Evolutionary conservation across 2,888 invertebrate genomes (phyloP).

Genomic region (Zygogramma bicolorata): DNA sequence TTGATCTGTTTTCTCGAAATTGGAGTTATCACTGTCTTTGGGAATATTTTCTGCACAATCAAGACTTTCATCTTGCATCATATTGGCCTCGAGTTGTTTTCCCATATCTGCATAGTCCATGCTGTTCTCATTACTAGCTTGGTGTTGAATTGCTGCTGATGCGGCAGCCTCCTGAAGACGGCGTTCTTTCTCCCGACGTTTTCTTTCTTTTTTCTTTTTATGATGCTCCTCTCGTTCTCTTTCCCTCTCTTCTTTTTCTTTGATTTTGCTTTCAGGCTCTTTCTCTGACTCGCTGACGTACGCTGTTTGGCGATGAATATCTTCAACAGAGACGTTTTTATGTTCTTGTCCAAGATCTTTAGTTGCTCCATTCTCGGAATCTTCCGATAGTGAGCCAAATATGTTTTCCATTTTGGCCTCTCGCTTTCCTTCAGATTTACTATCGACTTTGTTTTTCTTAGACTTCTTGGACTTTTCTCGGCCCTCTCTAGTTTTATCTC

Average conservation of each 20-base stretch:
- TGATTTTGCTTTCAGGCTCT: slow-evolving; percentile 53
- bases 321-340: slow-evolving; percentile 50
- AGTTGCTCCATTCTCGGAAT: slow-evolving; percentile 67
- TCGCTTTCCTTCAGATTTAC: slow-evolving; percentile 71
- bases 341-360: slow-evolving; percentile 53
- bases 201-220: slow-evolving; percentile 71
- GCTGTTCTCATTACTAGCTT: slow-evolving; percentile 76
- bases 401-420: slow-evolving; percentile 90
- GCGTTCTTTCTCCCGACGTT: slow-evolving; percentile 64
- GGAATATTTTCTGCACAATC: slow-evolving; percentile 62
- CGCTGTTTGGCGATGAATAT: slow-evolving; percentile 54
- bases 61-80: slow-evolving; percentile 77
- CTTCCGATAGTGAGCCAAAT: slow-evolving; percentile 87
- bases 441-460: slow-evolving; percentile 65
- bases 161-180: slow-evolving; percentile 67
- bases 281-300: slow-evolving; percentile 70
- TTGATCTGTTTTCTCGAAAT: slow-evolving; percentile 58
- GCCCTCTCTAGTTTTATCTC: slow-evolving; percentile 72
- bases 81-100: slow-evolving; percentile 84
- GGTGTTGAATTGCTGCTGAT: slow-evolving; percentile 45
- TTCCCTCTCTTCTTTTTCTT: slow-evolving; percentile 53
- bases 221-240: slow-evolving; percentile 70
- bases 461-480: slow-evolving; percentile 74
- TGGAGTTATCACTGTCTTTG: slow-evolving; percentile 63
- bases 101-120: slow-evolving; percentile 86